Conservation (phyloP, 2,888 invertebrate species). For the Vandiemenella viatica region DNA sequence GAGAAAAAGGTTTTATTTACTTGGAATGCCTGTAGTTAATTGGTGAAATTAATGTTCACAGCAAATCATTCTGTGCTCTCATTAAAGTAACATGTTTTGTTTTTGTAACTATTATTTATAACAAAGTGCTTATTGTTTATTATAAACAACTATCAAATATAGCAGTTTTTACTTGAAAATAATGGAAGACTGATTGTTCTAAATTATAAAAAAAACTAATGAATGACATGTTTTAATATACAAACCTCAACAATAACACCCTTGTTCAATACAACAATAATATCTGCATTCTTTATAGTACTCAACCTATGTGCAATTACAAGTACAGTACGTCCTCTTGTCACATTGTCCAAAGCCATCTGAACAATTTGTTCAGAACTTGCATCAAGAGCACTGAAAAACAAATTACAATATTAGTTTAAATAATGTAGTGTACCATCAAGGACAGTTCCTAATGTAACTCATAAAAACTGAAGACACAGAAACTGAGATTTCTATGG, state of each 20-base stretch:
- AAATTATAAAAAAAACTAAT: too few species aligned
- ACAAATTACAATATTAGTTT: conserved; percentile 9
- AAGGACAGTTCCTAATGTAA: neutral
- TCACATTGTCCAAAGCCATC: conserved; percentile 68
- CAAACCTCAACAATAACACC: conserved; percentile 70
- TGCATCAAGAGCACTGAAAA: conserved; percentile 71
- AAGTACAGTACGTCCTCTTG: conserved; percentile 76
- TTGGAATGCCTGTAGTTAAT: too few species aligned
- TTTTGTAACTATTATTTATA: too few species aligned
- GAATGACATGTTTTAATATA: too few species aligned
- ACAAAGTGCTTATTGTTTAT: too few species aligned
- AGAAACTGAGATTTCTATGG: neutral
- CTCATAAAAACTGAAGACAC: neutral
- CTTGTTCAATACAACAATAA: conserved; percentile 77
- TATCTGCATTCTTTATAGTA: conserved; percentile 78
- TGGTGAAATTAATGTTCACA: neutral
- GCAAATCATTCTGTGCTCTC: neutral
- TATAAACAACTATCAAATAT: too few species aligned
- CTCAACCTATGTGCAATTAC: conserved; percentile 89
- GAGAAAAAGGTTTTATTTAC: too few species aligned
- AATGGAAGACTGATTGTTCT: too few species aligned
- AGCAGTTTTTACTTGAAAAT: too few species aligned
- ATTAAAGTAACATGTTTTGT: too few species aligned
- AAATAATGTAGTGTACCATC: neutral
- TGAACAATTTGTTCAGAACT: conserved; percentile 86